Evolutionary conservation across 2,113 vertebrate species (phyloP).

Genomic region (Struthio camelus): DNA sequence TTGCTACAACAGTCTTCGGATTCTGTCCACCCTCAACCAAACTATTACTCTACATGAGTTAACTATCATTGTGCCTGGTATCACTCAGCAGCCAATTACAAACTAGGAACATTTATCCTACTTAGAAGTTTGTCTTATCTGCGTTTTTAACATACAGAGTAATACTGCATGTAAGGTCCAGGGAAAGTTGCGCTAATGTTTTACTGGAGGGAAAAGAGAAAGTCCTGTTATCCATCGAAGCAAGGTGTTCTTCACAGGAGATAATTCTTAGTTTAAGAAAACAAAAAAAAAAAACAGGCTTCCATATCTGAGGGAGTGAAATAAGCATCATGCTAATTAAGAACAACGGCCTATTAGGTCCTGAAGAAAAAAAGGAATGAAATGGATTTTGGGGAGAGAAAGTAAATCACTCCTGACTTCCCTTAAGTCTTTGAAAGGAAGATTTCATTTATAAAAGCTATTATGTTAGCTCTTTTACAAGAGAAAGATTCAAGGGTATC

Average conservation of each 20-base stretch:
- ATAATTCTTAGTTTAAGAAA: background rate
- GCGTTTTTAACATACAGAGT: background rate
- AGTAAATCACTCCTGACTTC: background rate
- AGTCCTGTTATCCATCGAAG: background rate
- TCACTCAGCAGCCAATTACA: background rate
- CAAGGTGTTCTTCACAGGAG: accelerated
- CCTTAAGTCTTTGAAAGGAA: background rate
- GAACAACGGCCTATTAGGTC: background rate
- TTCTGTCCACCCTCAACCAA: background rate
- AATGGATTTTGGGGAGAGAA: background rate
- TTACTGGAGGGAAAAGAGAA: background rate
- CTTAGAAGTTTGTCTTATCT: background rate
- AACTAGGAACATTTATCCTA: background rate
- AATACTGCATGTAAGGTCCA: background rate
- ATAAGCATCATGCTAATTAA: background rate
- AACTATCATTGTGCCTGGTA: background rate
- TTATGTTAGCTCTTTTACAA: background rate
- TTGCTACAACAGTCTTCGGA: background rate
- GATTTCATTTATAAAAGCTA: background rate
- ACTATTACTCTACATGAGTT: background rate
- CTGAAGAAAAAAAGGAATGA: background rate
- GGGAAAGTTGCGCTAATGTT: background rate
- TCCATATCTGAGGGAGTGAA: background rate
- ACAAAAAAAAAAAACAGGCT: background rate
- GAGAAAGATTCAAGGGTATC: background rate